Evolutionary conservation across 2,797 vertebrate genomes (phyloP).

Genomic region (Oceanodroma leucorhoa): DNA sequence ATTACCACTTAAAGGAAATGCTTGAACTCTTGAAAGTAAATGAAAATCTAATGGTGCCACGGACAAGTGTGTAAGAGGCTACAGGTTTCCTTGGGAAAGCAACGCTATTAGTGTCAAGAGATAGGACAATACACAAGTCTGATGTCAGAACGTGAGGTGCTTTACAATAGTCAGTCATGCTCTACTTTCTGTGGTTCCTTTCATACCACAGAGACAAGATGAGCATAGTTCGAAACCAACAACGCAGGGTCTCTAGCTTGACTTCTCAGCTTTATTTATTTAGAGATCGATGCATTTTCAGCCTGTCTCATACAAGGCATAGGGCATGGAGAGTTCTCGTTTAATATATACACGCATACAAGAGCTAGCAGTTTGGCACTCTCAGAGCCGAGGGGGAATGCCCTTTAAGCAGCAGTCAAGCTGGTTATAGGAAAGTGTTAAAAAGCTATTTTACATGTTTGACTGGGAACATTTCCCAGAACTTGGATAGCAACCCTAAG

Average conservation of each 20-base stretch:
- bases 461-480: constrained; percentile 44
- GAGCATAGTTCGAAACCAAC: constrained; percentile 8
- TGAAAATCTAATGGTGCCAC: neutral
- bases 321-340: neutral
- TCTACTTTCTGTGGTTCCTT: constrained; percentile 6
- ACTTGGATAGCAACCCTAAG: constrained; percentile 27
- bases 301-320: constrained; percentile 25
- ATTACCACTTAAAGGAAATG: neutral
- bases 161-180: neutral
- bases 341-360: constrained; percentile 16
- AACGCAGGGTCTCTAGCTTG: neutral
- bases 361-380: constrained; percentile 60
- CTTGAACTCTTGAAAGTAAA: neutral
- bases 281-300: neutral
- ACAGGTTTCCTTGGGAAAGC: neutral
- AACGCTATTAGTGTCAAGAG: neutral
- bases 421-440: constrained; percentile 57
- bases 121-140: neutral
- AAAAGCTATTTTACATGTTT: constrained; percentile 61
- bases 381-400: neutral
- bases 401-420: constrained; percentile 59
- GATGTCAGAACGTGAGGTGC: neutral
- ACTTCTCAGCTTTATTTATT: constrained; percentile 23
- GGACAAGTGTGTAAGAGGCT: neutral
- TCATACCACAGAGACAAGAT: neutral